Percentiles rank a stretch among this genome's conserved stretches.
phyloP scores from a whole-genome alignment of 1,140 invertebrate genomes.

The Trichonephila clavata region DNA sequence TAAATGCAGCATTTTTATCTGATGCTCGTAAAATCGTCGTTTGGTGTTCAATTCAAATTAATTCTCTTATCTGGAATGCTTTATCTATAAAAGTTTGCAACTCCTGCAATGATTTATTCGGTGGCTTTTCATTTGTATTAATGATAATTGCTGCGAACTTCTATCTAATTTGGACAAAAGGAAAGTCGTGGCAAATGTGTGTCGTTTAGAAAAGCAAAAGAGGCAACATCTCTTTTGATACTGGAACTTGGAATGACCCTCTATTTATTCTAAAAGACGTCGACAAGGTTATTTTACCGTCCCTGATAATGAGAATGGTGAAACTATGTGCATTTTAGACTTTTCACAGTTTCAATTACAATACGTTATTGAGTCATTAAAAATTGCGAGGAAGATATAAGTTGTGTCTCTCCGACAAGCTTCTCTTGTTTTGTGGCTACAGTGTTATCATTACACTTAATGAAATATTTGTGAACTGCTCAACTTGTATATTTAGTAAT shows the following conservation, averaged over 20 bases:
- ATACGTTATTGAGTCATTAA: not conserved
- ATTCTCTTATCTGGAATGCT: constrained; percentile 9
- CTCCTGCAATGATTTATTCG: not conserved
- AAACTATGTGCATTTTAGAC: not conserved
- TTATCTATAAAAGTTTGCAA: constrained; percentile 30
- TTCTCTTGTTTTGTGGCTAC: too few species aligned
- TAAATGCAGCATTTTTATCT: constrained; percentile 48
- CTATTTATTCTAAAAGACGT: not conserved
- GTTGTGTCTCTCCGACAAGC: too few species aligned
- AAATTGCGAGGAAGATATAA: too few species aligned
- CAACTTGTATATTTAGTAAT: too few species aligned
- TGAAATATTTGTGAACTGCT: too few species aligned
- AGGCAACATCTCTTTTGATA: not conserved
- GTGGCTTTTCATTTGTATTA: constrained; percentile 36
- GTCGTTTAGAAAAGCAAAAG: not conserved
- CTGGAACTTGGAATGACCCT: not conserved
- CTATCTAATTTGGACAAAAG: constrained; percentile 18
- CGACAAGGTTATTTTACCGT: not conserved
- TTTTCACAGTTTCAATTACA: too few species aligned
- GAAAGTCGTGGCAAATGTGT: not conserved
- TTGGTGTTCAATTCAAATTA: constrained; percentile 31
- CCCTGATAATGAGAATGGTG: not conserved
- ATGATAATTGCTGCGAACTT: constrained; percentile 46
- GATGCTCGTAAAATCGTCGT: constrained; percentile 32
- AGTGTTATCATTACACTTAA: too few species aligned